Base-by-base conservation (phyloP, 2,113 vertebrate species). In the Boleophthalmus pectinirostris region DNA sequence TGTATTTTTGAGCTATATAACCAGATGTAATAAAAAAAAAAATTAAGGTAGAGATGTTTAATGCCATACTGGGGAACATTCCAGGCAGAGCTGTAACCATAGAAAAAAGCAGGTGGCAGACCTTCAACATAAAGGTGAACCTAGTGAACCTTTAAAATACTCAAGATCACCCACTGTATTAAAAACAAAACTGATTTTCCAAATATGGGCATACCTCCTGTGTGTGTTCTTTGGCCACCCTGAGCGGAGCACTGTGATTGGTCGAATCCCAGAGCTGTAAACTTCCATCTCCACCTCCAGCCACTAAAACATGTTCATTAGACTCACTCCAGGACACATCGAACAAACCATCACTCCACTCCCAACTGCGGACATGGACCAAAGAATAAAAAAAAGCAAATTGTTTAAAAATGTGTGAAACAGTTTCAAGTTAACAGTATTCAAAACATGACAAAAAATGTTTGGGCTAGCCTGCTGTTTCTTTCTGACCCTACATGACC, bases 261-360 rank as follows among this genome's bases (percentile, higher is more conserved):
- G 94, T 87, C 0, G 94, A 93, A 86, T 99, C 97, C 98, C 98
- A 99, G 51, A 98, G 90, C 88, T 98, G 97, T 81, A 99, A 83
- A 10, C 96, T 96, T 66, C 97, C 97, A 64, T 99, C 97, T 1
- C 97, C 98, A 0, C 96, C 95, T 3, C 93, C 96, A 0, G 96
- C 95, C 78, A 98, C 88, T 82, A 98, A 57, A n/a, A 98, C 64
- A 0, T 98, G 95, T 69, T 99, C 97, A 0, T 97, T 98, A 76
- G 91, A 92, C 85, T 99, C 97, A 66, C 97, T 98, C 98, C 98
- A 99, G 0, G 97, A 91, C 61, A 97, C 96, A 18, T 99, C 98
- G 66, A 98, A 99, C 4, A 99, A 91, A 0, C 95, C 95, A 69
- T 99, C 97, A 0, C 93, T 94, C 97, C 98, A 99, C 82, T 96